Evolutionary conservation across 1,140 invertebrate species (phyloP).

Genomic region (Oryctes rhinoceros): DNA sequence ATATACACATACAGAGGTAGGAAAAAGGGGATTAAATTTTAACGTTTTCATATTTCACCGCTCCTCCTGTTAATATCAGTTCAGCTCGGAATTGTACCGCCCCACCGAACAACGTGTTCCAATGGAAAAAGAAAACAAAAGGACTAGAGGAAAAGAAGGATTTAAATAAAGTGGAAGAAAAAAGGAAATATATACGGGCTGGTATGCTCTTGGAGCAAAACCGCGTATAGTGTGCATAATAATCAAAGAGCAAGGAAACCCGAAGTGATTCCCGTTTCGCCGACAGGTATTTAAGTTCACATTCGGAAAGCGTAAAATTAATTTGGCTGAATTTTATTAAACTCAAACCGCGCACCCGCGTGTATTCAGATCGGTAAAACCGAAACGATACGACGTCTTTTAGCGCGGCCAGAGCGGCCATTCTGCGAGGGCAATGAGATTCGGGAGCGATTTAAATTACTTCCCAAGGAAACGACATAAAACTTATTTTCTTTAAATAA

Average conservation of each 20-base stretch:
- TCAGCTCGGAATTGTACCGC: not conserved
- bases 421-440: not conserved
- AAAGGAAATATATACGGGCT: not conserved
- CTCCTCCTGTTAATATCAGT: not conserved
- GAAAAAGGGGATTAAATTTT: slow-evolving; percentile 11
- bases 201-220: not conserved
- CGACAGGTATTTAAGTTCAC: slow-evolving; percentile 5
- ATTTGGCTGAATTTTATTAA: slow-evolving; percentile 19
- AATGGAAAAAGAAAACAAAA: not conserved
- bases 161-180: not conserved
- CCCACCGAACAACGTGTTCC: too few species aligned
- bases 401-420: too few species aligned
- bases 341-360: not conserved
- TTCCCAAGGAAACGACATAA: not conserved
- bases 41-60: slow-evolving; percentile 18
- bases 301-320: slow-evolving; percentile 22
- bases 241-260: not conserved
- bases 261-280: not conserved
- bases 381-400: not conserved
- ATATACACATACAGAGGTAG: not conserved
- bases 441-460: slow-evolving; percentile 16
- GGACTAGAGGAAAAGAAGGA: not conserved
- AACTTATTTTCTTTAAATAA: slow-evolving; percentile 22
- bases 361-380: too few species aligned
- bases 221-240: not conserved